Evolutionary conservation across 2,797 vertebrate species (phyloP), one percentile per base, ranked within the genome.

Genomic region (Falco biarmicus): DNA sequence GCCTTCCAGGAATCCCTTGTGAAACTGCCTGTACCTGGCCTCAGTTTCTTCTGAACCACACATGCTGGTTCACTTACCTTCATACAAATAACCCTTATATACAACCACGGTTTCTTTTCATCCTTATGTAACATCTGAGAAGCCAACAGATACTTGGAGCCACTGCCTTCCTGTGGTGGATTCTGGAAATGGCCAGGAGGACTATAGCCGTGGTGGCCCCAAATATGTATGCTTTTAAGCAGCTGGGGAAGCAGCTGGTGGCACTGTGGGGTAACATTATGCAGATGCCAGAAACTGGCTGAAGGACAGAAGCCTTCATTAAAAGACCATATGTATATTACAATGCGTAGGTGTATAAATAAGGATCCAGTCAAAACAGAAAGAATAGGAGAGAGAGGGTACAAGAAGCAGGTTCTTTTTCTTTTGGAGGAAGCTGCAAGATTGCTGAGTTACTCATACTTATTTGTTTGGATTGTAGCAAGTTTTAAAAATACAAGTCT

Each of bases 201-300:
- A 60, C 15, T 9, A 11, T 31, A 56, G 24, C 60, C 1, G 0
- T n/a, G 47, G 51, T 66, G 78, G 56, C 64, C 74, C 18, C 56
- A 63, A 68, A 50, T 54, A 21, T 8, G 5, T 69, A 7, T 50
- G 51, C 16, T 74, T 94, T 92, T 61, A 77, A 85, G 47, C 82
- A 95, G 68, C 75, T 95, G 92, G 60, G 37, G 29, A 64, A 85
- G 84, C 92, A 96, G 82, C 82, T 93, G 91, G 69, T 91, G 29
- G 14, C 84, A 65, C 50, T 68, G 76, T 89, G 57, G 73, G 84
- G 83, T 45, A 60, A 34, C 41, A 31, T 89, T 70, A 56, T 45
- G 19, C 50, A 87, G 47, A 61, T 93, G 66, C 54, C 20, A 19
- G 74, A 87, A 88, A 90, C 22, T 6, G 0, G 18, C 83, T 57